Evolutionary conservation across 2,888 invertebrate species (phyloP).

Genomic region (Brachyopa scutellaris): DNA sequence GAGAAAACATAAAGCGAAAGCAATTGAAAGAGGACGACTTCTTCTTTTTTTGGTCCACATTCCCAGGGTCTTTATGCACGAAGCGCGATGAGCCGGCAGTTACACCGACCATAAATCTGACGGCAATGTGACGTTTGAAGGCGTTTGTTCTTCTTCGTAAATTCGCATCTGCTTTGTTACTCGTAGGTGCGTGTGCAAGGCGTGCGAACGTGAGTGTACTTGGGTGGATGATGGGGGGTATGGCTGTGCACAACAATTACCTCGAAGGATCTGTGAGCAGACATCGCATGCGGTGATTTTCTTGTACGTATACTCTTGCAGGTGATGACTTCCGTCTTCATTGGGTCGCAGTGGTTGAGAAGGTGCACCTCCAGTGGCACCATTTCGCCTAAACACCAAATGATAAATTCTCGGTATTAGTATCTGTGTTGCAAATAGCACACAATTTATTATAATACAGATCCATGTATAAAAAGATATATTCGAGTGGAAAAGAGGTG

Average conservation of each 20-base stretch:
- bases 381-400: conserved; percentile 85
- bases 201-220: not conserved
- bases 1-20: not conserved
- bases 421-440: conserved; percentile 25
- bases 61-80: conserved; percentile 31
- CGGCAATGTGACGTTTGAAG: conserved; percentile 39
- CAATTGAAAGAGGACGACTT: conserved; percentile 10
- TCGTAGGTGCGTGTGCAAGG: not conserved
- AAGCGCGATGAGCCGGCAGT: conserved; percentile 39
- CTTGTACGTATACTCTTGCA: conserved; percentile 97
- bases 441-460: conserved; percentile 15
- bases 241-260: conserved; percentile 82
- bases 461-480: conserved; percentile 23
- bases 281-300: conserved; percentile 97
- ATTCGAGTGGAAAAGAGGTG: conserved; percentile 39
- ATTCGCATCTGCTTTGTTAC: conserved; percentile 5
- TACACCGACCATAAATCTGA: conserved; percentile 51
- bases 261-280: conserved; percentile 95
- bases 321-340: conserved; percentile 86
- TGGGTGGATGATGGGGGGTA: not conserved
- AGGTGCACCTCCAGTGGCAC: conserved; percentile 84
- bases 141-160: conserved; percentile 16
- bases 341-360: conserved; percentile 80
- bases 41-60: conserved; percentile 5
- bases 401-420: conserved; percentile 55